Evolutionary conservation across 2,888 invertebrate genomes (phyloP), one percentile per base, ranked within the genome.

Genomic region (Pristionchus arcanus): DNA sequence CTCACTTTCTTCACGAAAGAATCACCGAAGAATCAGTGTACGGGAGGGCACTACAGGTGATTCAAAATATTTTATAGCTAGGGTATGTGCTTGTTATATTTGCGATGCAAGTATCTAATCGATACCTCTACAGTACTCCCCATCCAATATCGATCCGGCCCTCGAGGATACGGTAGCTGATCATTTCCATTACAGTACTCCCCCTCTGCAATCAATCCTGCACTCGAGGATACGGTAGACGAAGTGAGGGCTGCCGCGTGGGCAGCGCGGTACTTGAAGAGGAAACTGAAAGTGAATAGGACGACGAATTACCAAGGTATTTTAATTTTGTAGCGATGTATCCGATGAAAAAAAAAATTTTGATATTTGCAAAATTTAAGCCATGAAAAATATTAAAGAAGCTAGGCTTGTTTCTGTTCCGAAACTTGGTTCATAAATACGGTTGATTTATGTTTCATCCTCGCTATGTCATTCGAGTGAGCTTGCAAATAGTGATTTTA

Each of bases 1-100:
- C 92, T 42, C 92, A 93, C 55, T 90, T 91, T 81, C 90, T 94
- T 3, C 92, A 91, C 83, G 92, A 93, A 34, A 42, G 90, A 84
- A 90, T 92, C 19, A 91, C 74, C 1, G 42, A 28, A n/a, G 19
- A 42, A 31, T 42, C 49, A 16, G 34, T 74, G 1, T 87, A 87
- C 25, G 86, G 25, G 59, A 49, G 4, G 49, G 28, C 42, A n/a
- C 15, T 83, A 25, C 19, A 83, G 83, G 83, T 83, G 31, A n/a
- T n/a, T n/a, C n/a, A n/a, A 19, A 31, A 81, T 19, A 13, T 5
- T 42, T 42, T 42, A 42, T 42, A 42, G 9, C 9, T 42, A 5
- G 3, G 3, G 9, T 37, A 7, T 13, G 4, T 42, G 37, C 13
- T 42, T 42, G 9, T 42, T 42, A 42, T 42, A 42, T 3, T 42